Evolutionary conservation across 1,140 invertebrate genomes (phyloP), one percentile per base, ranked within the genome.

Genomic region (Choristoneura fumiferana): DNA sequence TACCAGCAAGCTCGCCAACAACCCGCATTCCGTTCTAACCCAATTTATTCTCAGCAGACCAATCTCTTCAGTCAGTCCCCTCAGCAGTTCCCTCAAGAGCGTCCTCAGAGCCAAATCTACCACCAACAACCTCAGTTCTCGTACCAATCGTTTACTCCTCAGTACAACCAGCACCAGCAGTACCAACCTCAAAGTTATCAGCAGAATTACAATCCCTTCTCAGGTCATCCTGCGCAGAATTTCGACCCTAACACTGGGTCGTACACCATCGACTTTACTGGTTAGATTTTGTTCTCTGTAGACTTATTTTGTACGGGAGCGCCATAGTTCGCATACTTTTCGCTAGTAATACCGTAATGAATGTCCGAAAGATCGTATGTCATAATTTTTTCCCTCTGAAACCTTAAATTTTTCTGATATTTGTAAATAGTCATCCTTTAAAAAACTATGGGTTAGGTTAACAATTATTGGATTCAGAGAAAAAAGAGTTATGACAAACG

Each of bases 261-360:
- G 10, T 95, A 95, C 76, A 91, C 91, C 13, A 92, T 95, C 40
- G 91, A 92, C 67, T 95, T 95, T 74, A 91, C 86, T 58, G 88
- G 87, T 55, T 80, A 78, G 72, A 54, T 68, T 58, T 64, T 43
- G 13, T 35, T 37, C 45, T 52, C 38, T 40, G 22, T 29, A 29
- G 22, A 29, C 2, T 29, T 29, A 29, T 2, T 29, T 29, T 29
- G 22, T 29, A 3, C 2, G 22, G 6, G 22, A 2, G 2, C 6
- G 22, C 2, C 22, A 2, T 29, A 29, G n/a, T n/a, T n/a, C n/a
- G n/a, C n/a, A n/a, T n/a, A n/a, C n/a, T n/a, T n/a, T n/a, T n/a
- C n/a, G n/a, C n/a, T n/a, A n/a, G n/a, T n/a, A n/a, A n/a, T n/a
- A n/a, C n/a, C n/a, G n/a, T n/a, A n/a, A n/a, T n/a, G n/a, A n/a